Evolutionary conservation across 2,113 vertebrate genomes (phyloP).

Genomic region (Peromyscus leucopus): DNA sequence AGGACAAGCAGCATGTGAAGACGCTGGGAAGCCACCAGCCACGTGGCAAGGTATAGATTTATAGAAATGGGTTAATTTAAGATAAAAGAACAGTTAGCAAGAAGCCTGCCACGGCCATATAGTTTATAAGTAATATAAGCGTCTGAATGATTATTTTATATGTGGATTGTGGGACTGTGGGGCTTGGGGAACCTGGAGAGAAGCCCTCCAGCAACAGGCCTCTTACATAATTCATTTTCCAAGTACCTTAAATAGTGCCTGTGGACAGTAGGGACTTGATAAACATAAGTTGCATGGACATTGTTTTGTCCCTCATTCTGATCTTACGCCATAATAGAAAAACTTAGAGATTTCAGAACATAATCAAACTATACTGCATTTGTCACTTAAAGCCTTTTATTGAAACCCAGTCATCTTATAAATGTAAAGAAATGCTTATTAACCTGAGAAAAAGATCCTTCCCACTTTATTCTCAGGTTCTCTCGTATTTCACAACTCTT

Average conservation of each 20-base stretch:
- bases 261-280: not conserved
- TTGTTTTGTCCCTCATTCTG: not conserved
- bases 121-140: no score
- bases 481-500: constrained; percentile 39
- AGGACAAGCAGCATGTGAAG: no score
- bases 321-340: not conserved
- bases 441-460: not conserved
- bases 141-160: no score
- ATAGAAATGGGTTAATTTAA: no score
- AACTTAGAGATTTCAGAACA: not conserved
- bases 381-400: constrained; percentile 12
- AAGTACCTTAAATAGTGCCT: not conserved
- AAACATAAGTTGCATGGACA: not conserved
- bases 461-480: not conserved
- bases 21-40: no score
- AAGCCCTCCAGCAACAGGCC: no score
- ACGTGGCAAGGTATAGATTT: no score
- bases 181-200: no score
- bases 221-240: not conserved
- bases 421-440: not conserved
- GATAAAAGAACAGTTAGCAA: no score
- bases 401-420: not conserved
- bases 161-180: no score
- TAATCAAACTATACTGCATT: not conserved
- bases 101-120: no score